Evolutionary conservation across 2,888 invertebrate genomes (phyloP).

Genomic region (Toxonevra muliebris): DNA sequence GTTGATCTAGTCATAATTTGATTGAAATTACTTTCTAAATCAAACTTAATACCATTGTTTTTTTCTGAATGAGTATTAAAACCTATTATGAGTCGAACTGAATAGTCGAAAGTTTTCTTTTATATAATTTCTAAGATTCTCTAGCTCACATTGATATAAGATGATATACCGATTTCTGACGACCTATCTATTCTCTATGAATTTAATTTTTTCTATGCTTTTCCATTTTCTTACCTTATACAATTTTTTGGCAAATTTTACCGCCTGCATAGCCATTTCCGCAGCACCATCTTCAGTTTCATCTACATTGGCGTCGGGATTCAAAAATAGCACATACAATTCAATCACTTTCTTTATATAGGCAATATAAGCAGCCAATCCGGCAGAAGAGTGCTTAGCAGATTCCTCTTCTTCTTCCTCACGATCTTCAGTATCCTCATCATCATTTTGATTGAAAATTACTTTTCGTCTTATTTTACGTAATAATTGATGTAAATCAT

Average conservation of each 20-base stretch:
- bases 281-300: constrained; percentile 61
- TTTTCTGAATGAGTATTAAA: too few species aligned
- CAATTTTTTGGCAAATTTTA: constrained; percentile 68
- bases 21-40: too few species aligned
- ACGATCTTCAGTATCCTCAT: constrained; percentile 48
- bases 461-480: constrained; percentile 58
- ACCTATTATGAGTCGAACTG: too few species aligned
- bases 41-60: too few species aligned
- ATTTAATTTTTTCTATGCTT: too few species aligned
- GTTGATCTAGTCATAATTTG: too few species aligned
- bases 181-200: too few species aligned
- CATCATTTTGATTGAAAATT: constrained; percentile 51
- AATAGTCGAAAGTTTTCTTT: too few species aligned
- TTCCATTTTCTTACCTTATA: constrained; percentile 63
- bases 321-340: constrained; percentile 58
- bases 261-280: constrained; percentile 61
- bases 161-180: too few species aligned
- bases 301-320: constrained; percentile 59
- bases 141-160: too few species aligned
- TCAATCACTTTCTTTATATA: constrained; percentile 58
- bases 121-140: too few species aligned
- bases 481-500: constrained; percentile 62
- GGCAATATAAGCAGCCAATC: constrained; percentile 51
- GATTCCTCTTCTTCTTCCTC: constrained; percentile 53
- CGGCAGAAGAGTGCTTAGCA: constrained; percentile 44